phyloP scores from a whole-genome alignment of 2,888 invertebrate genomes.

The Drosophila kokeensis region DNA sequence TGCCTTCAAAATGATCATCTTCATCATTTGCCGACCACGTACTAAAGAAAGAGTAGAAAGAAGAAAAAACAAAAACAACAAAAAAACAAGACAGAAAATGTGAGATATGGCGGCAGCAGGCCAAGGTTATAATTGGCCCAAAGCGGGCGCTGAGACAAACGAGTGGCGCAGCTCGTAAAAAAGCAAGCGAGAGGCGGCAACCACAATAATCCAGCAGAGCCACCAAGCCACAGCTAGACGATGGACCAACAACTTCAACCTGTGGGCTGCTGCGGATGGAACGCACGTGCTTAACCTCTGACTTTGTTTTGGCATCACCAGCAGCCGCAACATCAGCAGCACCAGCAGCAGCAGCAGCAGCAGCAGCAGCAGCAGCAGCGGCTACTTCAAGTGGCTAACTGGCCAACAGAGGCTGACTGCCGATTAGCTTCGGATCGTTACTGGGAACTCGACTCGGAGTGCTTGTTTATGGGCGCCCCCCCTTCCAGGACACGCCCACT shows the following conservation, averaged over 20 bases:
- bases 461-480: slow-evolving; percentile 74
- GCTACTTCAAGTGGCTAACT: slow-evolving; percentile 70
- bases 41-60: slow-evolving; percentile 43
- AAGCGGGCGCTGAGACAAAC: slow-evolving; percentile 73
- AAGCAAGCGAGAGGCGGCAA: slow-evolving; percentile 59
- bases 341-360: slow-evolving; percentile 28
- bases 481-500: slow-evolving; percentile 61
- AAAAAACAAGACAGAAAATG: slow-evolving; percentile 48
- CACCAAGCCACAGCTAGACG: slow-evolving; percentile 33
- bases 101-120: slow-evolving; percentile 77
- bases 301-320: slow-evolving; percentile 73
- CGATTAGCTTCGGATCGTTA: slow-evolving; percentile 76
- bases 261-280: slow-evolving; percentile 59
- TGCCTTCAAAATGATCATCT: slow-evolving; percentile 73
- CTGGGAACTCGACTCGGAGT: slow-evolving; percentile 68
- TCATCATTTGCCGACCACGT: slow-evolving; percentile 78
- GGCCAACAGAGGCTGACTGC: slow-evolving; percentile 54
- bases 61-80: background rate
- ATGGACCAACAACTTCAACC: slow-evolving; percentile 53
- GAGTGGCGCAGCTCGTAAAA: slow-evolving; percentile 70
- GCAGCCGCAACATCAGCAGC: slow-evolving; percentile 25
- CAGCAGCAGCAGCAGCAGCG: slow-evolving; percentile 53
- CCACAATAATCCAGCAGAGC: slow-evolving; percentile 35
- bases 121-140: slow-evolving; percentile 82
- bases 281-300: slow-evolving; percentile 80